A percentile compares a stretch with the other conserved stretches of the same genome.
Conservation (phyloP, 2,113 vertebrate species). For the Zosterops hypoxanthus region DNA sequence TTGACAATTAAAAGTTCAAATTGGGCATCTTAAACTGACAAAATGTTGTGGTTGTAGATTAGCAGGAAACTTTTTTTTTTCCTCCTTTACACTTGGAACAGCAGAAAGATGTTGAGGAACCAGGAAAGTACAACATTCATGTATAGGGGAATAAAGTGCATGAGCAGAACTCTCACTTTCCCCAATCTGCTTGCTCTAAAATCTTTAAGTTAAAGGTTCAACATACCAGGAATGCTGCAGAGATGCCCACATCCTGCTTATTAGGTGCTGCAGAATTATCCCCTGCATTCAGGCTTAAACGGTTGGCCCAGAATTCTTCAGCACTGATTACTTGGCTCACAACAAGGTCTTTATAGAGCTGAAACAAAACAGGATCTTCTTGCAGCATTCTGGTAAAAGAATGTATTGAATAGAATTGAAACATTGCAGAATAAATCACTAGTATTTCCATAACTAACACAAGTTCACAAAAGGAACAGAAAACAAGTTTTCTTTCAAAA, state of each 20-base stretch:
- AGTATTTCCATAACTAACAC: constrained; percentile 28
- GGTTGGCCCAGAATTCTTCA: constrained; percentile 98
- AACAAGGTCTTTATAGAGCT: constrained; percentile 98
- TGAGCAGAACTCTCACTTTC: background rate
- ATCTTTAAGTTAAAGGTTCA: background rate
- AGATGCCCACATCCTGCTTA: constrained; percentile 98
- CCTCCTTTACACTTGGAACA: background rate
- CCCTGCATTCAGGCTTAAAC: constrained; percentile 84
- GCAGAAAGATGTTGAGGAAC: background rate
- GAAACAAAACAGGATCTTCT: constrained; percentile 98
- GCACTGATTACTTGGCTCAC: constrained; percentile 98
- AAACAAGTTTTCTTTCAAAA: constrained; percentile 21
- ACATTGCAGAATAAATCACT: constrained; percentile 49
- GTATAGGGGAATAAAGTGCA: background rate
- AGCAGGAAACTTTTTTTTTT: background rate
- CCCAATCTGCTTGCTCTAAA: background rate
- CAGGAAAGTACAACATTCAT: background rate
- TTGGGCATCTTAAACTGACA: background rate
- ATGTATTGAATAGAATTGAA: constrained; percentile 67
- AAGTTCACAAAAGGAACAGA: constrained; percentile 30
- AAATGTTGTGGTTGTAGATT: background rate
- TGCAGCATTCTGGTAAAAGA: constrained; percentile 91
- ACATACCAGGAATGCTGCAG: constrained; percentile 96
- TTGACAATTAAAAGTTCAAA: background rate
- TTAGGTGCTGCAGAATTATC: constrained; percentile 77